phyloP scores from a whole-genome alignment of 2,888 invertebrate species.

The Hydropsyche betteni region DNA sequence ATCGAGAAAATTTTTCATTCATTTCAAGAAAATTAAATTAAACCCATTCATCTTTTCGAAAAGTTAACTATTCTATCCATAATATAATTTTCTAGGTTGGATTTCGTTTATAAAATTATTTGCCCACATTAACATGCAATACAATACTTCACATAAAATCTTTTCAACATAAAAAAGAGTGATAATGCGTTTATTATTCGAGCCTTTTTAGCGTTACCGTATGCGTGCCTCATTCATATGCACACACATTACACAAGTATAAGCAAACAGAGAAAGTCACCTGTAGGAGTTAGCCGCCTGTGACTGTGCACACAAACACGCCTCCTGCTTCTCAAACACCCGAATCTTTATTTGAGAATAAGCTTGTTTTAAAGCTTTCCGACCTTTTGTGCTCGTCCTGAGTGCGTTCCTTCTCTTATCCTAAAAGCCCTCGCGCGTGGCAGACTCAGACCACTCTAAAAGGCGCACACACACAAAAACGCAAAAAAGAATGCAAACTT shows the following conservation, averaged over 20 bases:
- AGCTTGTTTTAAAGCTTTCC: conserved; percentile 51
- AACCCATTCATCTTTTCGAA: too few species aligned
- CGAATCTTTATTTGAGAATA: conserved; percentile 49
- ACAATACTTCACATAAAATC: neutral
- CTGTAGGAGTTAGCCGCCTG: conserved; percentile 41
- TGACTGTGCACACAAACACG: too few species aligned
- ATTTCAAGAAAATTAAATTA: too few species aligned
- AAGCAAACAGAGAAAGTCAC: conserved; percentile 9
- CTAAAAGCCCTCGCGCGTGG: conserved; percentile 44
- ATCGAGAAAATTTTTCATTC: too few species aligned
- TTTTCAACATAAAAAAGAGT: conserved; percentile 10
- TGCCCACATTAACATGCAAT: neutral
- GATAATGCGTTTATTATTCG: conserved; percentile 34
- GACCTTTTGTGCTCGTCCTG: conserved; percentile 46
- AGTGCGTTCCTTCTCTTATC: conserved; percentile 49
- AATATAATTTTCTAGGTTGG: too few species aligned
- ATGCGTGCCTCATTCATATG: conserved; percentile 1
- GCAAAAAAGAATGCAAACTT: conserved; percentile 49
- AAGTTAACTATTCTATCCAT: too few species aligned
- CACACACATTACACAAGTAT: too few species aligned
- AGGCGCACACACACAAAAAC: conserved; percentile 6
- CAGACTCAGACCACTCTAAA: too few species aligned
- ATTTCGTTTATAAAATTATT: too few species aligned
- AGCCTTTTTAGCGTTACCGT: conserved; percentile 10
- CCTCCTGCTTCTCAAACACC: conserved; percentile 37